phyloP scores from a whole-genome alignment of 2,888 invertebrate genomes.

The Drosophila nr. fundita region DNA sequence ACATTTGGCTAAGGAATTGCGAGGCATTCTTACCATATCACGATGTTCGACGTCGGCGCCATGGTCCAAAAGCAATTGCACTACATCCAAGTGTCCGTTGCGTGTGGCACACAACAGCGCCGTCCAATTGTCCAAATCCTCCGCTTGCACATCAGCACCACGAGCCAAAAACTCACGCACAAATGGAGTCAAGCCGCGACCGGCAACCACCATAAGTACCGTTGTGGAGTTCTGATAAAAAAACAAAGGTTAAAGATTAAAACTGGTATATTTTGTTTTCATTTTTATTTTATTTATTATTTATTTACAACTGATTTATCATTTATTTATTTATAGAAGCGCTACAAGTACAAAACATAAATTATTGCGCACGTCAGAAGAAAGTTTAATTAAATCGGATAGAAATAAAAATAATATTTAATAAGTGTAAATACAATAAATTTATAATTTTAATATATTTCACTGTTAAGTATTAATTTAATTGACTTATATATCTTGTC shows the following conservation, averaged over 20 bases:
- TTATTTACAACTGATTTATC: neutral
- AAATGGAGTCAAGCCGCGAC: slow-evolving; percentile 93
- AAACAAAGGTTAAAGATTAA: neutral
- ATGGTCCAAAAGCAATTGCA: slow-evolving; percentile 92
- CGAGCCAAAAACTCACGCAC: slow-evolving; percentile 93
- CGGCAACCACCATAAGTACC: slow-evolving; percentile 95
- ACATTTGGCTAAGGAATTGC: neutral
- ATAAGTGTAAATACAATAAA: neutral
- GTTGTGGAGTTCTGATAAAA: slow-evolving; percentile 93
- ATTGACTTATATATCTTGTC: neutral
- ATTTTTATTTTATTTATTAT: neutral
- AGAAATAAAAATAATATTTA: neutral
- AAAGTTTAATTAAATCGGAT: neutral
- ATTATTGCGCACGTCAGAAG: neutral
- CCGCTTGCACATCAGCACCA: slow-evolving; percentile 96
- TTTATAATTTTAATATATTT: neutral
- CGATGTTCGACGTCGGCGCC: slow-evolving; percentile 94
- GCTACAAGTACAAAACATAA: neutral
- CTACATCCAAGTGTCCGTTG: slow-evolving; percentile 93
- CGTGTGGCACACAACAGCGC: slow-evolving; percentile 95
- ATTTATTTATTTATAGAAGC: neutral
- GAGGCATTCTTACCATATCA: slow-evolving; percentile 89
- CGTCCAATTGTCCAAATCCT: slow-evolving; percentile 97
- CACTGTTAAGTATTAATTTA: neutral
- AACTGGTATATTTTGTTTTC: neutral